Evolutionary conservation across 2,888 invertebrate species (phyloP).

Genomic region (Cartodere bifasciata): DNA sequence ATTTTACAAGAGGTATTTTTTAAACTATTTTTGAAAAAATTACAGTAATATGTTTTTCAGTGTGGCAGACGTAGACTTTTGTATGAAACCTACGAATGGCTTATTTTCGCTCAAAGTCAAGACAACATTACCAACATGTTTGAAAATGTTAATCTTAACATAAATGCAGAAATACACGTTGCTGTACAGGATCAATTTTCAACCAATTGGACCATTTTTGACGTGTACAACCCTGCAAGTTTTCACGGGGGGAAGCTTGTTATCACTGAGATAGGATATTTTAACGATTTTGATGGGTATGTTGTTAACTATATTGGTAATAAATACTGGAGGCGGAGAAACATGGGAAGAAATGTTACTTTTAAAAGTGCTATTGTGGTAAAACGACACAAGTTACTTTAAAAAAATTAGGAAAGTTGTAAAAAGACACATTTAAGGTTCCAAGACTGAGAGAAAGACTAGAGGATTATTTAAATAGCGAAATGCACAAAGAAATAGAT

Average conservation of each 20-base stretch:
- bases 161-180: slow-evolving; percentile 38
- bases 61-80: slow-evolving; percentile 16
- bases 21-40: no score
- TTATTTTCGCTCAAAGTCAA: slow-evolving; percentile 28
- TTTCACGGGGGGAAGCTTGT: slow-evolving; percentile 40
- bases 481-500: slow-evolving; percentile 42
- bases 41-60: no score
- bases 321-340: slow-evolving; percentile 33
- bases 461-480: slow-evolving; percentile 40
- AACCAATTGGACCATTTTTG: slow-evolving; percentile 30
- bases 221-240: slow-evolving; percentile 44
- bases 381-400: slow-evolving; percentile 13
- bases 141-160: slow-evolving; percentile 32
- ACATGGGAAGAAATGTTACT: slow-evolving; percentile 41
- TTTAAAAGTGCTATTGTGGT: slow-evolving; percentile 45
- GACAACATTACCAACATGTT: slow-evolving; percentile 24
- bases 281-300: slow-evolving; percentile 28
- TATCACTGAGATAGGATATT: slow-evolving; percentile 38
- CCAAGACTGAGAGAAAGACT: slow-evolving; percentile 34
- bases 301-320: slow-evolving; percentile 18
- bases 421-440: slow-evolving; percentile 26
- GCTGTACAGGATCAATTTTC: slow-evolving; percentile 20
- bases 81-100: slow-evolving; percentile 31
- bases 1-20: no score
- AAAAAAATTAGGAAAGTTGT: no score